These are phyloP conservation scores for Sesamia inferens DNA, from an alignment of 2,888 invertebrate species.

Conservation along the genomic window DNA sequence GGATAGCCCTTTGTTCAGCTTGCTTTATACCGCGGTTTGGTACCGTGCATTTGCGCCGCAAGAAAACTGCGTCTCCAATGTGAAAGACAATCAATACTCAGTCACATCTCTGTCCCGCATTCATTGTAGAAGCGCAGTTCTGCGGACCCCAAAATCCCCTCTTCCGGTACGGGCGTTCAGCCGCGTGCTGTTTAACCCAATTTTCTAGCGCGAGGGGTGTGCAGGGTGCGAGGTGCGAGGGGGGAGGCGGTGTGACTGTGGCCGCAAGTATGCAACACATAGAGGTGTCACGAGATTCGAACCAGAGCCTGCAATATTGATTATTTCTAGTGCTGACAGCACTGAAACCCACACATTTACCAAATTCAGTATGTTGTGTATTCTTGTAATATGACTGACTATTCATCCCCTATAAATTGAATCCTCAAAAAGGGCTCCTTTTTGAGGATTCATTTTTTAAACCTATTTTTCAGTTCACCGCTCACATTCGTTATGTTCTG, in stretches of 20 bases:
- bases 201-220: slow-evolving; percentile 87
- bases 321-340: slow-evolving; percentile 78
- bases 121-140: slow-evolving; percentile 87
- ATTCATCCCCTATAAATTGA: background rate
- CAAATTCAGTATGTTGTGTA: slow-evolving; percentile 48
- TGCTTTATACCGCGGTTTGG: slow-evolving; percentile 36
- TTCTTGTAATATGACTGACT: background rate
- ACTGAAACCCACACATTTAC: slow-evolving; percentile 57
- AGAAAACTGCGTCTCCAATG: slow-evolving; percentile 78
- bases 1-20: slow-evolving; percentile 20
- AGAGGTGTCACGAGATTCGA: slow-evolving; percentile 80
- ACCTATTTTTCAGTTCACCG: background rate
- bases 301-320: slow-evolving; percentile 85
- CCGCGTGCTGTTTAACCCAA: slow-evolving; percentile 89
- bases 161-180: slow-evolving; percentile 85
- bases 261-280: slow-evolving; percentile 86
- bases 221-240: slow-evolving; percentile 78
- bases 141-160: slow-evolving; percentile 86
- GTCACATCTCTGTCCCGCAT: slow-evolving; percentile 88
- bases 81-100: slow-evolving; percentile 87
- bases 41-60: slow-evolving; percentile 66
- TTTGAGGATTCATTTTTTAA: background rate
- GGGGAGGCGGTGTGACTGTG: slow-evolving; percentile 79
- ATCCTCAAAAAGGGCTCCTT: too few species aligned
- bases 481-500: background rate